Base-by-base conservation (phyloP, 2,113 vertebrate genomes). In the Paramormyrops kingsleyae region DNA sequence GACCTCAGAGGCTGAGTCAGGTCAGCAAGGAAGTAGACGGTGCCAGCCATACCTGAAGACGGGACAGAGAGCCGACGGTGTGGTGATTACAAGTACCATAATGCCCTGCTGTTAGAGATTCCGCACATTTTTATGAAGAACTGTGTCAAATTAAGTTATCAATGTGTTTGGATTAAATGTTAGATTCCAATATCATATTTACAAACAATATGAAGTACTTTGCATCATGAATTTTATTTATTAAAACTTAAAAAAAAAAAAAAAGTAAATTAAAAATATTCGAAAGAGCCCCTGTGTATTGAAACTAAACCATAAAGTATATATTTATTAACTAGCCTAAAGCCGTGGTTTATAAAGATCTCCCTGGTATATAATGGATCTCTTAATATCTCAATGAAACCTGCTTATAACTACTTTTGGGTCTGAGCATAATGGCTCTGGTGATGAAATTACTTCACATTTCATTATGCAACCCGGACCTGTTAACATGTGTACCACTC, bases 21-120 rank as follows among this genome's bases (percentile, higher is more conserved):
- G 94, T 99, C 99, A 27, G 97, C 94, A 93, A 99, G 95, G 93
- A 99, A 99, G 93, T 99, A 99, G 93, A 99, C 97, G 0, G 99
- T 99, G 91, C 99, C 99, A 31, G 99, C 99, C 98, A 99, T 98
- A 92, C 98, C 99, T 99, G 92, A 52, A 88, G 89, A 91, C 2
- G 80, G 91, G 89, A 92, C 87, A 91, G 93, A 91, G 85, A 8
- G 90, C 24, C 52, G 92, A 66, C 56, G 70, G 10, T 5, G n/a
- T 27, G 21, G 24, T 17, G 49, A 83, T 17, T 52, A n/a, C 44
- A 53, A 44, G 17, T 53, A 44, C 88, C 66, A 80, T 19, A 27
- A 35, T 89, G 46, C 88, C 4, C 9, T 52, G 66, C 70, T 66
- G 62, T 66, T 66, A 27, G n/a, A 62, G 59, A 66, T 66, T 10